Percentiles rank a stretch among this genome's conserved stretches.
phyloP scores from a whole-genome alignment of 2,113 vertebrate species.

The Chlamydotis undulata region DNA sequence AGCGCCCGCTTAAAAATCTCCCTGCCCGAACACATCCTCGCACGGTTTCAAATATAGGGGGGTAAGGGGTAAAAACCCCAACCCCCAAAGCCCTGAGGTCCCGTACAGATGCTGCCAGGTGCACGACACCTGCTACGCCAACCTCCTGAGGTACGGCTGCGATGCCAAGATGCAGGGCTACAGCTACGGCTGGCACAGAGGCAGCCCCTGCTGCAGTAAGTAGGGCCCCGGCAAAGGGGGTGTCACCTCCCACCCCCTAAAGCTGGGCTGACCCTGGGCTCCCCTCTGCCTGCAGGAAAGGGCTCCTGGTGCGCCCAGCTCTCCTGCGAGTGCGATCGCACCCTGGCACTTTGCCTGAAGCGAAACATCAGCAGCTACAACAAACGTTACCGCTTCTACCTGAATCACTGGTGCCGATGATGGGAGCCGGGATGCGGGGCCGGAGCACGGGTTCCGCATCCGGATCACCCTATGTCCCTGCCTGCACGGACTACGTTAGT shows the following conservation, averaged over 20 bases:
- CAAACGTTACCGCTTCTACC: not conserved
- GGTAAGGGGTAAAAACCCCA: fast-evolving
- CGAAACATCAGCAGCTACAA: not conserved
- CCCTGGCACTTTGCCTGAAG: conserved; percentile 61
- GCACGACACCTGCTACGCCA: conserved; percentile 11
- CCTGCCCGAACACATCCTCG: fast-evolving
- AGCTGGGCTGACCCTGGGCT: not conserved
- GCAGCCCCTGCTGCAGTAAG: conserved; percentile 5
- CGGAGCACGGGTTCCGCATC: fast-evolving
- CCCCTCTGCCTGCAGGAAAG: not conserved
- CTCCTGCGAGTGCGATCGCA: conserved; percentile 69
- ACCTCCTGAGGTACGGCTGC: not conserved
- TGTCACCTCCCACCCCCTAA: fast-evolving
- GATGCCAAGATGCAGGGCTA: fast-evolving
- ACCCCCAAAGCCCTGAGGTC: fast-evolving
- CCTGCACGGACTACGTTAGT: fast-evolving
- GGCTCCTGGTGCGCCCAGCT: not conserved
- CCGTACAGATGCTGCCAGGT: conserved; percentile 39
- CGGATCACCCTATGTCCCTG: fast-evolving
- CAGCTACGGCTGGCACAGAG: fast-evolving
- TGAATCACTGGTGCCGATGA: fast-evolving
- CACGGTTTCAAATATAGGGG: fast-evolving
- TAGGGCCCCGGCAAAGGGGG: not conserved
- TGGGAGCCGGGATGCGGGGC: fast-evolving
- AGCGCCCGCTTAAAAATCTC: not conserved